Evolutionary conservation across 2,888 invertebrate genomes (phyloP).

Genomic region (Rugalucina vietnamica): DNA sequence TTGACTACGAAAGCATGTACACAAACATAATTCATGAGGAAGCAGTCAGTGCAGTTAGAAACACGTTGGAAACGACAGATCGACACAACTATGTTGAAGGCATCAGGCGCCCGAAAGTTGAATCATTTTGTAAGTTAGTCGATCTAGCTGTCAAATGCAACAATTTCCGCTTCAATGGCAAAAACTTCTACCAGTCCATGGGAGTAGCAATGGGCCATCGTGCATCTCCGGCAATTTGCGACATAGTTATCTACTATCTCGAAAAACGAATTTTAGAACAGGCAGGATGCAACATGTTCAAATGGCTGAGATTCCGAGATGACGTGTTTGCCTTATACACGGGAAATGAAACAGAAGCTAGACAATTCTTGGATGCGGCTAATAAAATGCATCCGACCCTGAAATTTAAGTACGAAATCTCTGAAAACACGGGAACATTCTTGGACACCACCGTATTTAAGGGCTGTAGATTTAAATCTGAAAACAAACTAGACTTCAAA

Average conservation of each 20-base stretch:
- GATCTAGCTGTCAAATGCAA: conserved; percentile 29
- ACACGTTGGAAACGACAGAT: background rate
- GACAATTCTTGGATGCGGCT: background rate
- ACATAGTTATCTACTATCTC: conserved; percentile 48
- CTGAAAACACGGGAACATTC: background rate
- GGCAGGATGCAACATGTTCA: background rate
- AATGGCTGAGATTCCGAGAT: conserved; percentile 44
- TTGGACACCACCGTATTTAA: background rate
- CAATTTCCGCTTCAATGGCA: conserved; percentile 40
- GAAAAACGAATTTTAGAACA: conserved; percentile 24
- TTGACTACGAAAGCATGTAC: conserved; percentile 35
- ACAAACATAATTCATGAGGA: conserved; percentile 36
- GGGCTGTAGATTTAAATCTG: background rate
- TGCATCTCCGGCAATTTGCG: conserved; percentile 41
- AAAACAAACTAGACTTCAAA: background rate
- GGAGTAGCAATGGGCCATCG: conserved; percentile 47
- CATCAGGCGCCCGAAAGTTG: background rate
- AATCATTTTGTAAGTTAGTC: conserved; percentile 10
- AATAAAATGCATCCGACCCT: background rate
- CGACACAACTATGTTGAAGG: background rate
- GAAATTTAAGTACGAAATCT: background rate
- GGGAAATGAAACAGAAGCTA: background rate
- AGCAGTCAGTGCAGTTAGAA: conserved; percentile 18
- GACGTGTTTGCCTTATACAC: conserved; percentile 17
- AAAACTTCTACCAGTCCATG: conserved; percentile 25